Evolutionary conservation across 1,140 invertebrate genomes (phyloP).

Genomic region (Calephelis virginiensis): DNA sequence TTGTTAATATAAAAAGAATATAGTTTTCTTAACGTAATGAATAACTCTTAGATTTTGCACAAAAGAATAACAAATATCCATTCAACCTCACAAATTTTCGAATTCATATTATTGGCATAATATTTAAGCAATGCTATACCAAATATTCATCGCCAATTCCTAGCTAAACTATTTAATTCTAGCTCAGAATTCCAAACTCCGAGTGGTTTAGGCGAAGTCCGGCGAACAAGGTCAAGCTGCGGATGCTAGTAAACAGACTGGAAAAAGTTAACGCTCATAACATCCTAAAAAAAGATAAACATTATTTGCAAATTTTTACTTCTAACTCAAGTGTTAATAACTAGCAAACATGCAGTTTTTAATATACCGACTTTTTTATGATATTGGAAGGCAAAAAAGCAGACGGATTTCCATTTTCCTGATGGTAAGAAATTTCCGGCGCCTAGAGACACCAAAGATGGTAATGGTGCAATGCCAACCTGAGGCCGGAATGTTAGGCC

Average conservation of each 20-base stretch:
- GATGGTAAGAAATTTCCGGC: too few relatives aligned
- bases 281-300: conserved; percentile 7
- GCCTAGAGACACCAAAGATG: too few relatives aligned
- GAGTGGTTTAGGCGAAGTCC: conserved; percentile 24
- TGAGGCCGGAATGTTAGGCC: too few relatives aligned
- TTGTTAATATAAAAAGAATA: too few relatives aligned
- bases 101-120: background rate
- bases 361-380: too few relatives aligned
- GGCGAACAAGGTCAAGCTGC: conserved; percentile 33
- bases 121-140: background rate
- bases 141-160: conserved; percentile 8
- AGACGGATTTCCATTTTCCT: too few relatives aligned
- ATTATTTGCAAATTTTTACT: background rate
- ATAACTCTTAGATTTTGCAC: background rate
- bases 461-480: too few relatives aligned
- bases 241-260: conserved; percentile 50
- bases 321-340: too few relatives aligned
- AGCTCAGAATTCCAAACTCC: conserved; percentile 35
- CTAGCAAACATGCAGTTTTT: too few relatives aligned
- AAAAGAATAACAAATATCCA: background rate
- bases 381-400: too few relatives aligned
- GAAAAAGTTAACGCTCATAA: conserved; percentile 34
- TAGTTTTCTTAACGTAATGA: too few relatives aligned
- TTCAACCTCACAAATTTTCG: background rate
- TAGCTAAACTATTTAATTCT: conserved; percentile 13